Evolutionary conservation across 92 coral and sea anemone genomes (phyloP), one percentile per base, ranked within the genome.

Genomic region (Porites rus): DNA sequence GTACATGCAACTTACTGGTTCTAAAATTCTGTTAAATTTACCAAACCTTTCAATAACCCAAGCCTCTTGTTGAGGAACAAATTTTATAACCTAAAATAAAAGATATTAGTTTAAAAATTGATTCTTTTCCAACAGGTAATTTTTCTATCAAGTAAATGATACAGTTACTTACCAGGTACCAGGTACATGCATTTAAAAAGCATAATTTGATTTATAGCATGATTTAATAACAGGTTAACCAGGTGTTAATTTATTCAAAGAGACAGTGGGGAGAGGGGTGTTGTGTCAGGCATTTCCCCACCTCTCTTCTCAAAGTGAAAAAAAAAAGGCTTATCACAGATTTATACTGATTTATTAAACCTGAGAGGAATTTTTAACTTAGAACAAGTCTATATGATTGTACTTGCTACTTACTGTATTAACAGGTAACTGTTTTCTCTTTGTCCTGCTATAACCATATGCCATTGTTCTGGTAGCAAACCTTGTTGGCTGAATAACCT

Each of bases 11-110:
- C 98, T 93, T 93, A 96, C 99, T 10, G 99, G 99, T 0, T 90
- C 98, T 54, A 96, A 86, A 63, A 92, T 89, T 85, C 95, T 86
- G 90, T 92, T 82, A 74, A 94, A 96, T 79, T 90, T 94, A 54
- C 99, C 99, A 96, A 96, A 96, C 81, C 99, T 87, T 77, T 96
- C 99, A 53, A 96, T 93, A 64, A 96, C 72, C 95, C 98, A 96
- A 70, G 99, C 99, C 77, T 96, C 99, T 90, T 96, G 99, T 79
- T 96, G 99, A n/a, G 99, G 99, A 19, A 96, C 99, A 94, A 96
- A 96, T 74, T 96, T 96, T 24, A 96, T 77, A 8, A 96, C 90
- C 99, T 96, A 78, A 12, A 69, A 51, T 51, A 8, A 56, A 81
- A 53, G 61, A 56, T 7, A 56, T 56, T 38, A 38, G 46, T 38